These are phyloP conservation scores for Pseudopleuronectes americanus DNA, from an alignment of 2,797 vertebrate genomes.

Conservation along the genomic window DNA sequence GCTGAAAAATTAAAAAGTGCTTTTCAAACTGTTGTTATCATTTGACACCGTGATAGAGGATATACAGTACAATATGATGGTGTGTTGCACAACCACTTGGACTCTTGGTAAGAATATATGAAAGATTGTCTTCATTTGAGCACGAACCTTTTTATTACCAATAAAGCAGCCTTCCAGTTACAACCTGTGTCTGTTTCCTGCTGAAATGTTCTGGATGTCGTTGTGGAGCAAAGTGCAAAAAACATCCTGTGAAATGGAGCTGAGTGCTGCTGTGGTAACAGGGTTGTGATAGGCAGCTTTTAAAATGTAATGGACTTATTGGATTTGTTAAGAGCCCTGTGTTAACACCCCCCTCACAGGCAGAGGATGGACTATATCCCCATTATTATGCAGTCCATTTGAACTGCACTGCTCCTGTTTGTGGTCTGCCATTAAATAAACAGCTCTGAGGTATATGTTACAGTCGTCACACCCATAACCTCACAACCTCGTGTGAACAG, in stretches of 20 bases:
- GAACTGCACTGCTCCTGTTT: slow-evolving; percentile 42
- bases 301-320: slow-evolving; percentile 75
- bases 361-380: slow-evolving; percentile 53
- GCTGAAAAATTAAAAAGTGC: slow-evolving; percentile 85
- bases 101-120: slow-evolving; percentile 88
- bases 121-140: slow-evolving; percentile 91
- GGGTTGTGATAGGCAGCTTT: slow-evolving; percentile 64
- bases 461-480: slow-evolving; percentile 17
- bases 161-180: slow-evolving; percentile 92
- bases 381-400: slow-evolving; percentile 58
- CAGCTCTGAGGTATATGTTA: slow-evolving; percentile 53
- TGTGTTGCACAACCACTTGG: slow-evolving; percentile 89
- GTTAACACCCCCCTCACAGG: slow-evolving; percentile 64
- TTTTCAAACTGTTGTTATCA: slow-evolving; percentile 88
- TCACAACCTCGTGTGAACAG: slow-evolving; percentile 7
- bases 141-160: slow-evolving; percentile 91
- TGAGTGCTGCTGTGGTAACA: slow-evolving; percentile 53
- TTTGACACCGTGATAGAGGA: slow-evolving; percentile 86
- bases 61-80: slow-evolving; percentile 83
- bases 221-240: slow-evolving; percentile 22
- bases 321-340: slow-evolving; percentile 75
- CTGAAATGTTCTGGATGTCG: slow-evolving; percentile 1
- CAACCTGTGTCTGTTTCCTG: slow-evolving; percentile 60
- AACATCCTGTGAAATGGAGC: slow-evolving; percentile 67
- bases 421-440: slow-evolving; percentile 50